Evolutionary conservation across 2,888 invertebrate species (phyloP).

Genomic region (Cheilosia pagana): DNA sequence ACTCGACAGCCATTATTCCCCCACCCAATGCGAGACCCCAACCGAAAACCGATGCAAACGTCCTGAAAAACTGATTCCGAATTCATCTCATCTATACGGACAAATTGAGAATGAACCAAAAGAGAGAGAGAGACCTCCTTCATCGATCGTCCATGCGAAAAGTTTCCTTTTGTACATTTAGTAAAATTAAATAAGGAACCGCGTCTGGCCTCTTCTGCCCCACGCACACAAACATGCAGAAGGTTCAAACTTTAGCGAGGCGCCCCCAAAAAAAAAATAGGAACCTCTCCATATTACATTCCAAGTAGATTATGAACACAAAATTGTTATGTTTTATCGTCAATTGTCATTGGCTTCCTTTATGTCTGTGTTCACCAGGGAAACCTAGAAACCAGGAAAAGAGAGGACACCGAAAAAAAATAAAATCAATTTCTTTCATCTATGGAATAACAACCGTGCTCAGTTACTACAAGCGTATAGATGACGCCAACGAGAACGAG

Average conservation of each 20-base stretch:
- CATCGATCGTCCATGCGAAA: background rate
- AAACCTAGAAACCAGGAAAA: background rate
- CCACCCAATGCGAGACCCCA: slow-evolving; percentile 14
- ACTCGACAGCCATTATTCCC: slow-evolving; percentile 1
- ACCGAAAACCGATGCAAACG: background rate
- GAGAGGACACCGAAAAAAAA: background rate
- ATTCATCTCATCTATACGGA: slow-evolving; percentile 31
- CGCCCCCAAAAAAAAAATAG: background rate
- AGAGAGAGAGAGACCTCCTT: slow-evolving; percentile 9
- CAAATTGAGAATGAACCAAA: slow-evolving; percentile 34
- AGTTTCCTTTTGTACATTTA: slow-evolving; percentile 28
- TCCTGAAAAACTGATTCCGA: slow-evolving; percentile 29
- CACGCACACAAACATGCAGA: background rate
- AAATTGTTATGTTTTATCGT: slow-evolving; percentile 40
- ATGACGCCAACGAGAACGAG: slow-evolving; percentile 12
- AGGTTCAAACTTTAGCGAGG: background rate
- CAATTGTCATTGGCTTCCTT: slow-evolving; percentile 33
- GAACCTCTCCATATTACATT: slow-evolving; percentile 17
- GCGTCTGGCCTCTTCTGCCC: background rate
- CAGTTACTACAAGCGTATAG: slow-evolving; percentile 6
- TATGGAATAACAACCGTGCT: slow-evolving; percentile 14
- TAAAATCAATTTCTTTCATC: slow-evolving; percentile 34
- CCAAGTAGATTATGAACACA: slow-evolving; percentile 38
- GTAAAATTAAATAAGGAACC: slow-evolving; percentile 44
- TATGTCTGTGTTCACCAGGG: background rate